phyloP scores from a whole-genome alignment of 2,113 vertebrate genomes.

The Coregonus clupeaformis region DNA sequence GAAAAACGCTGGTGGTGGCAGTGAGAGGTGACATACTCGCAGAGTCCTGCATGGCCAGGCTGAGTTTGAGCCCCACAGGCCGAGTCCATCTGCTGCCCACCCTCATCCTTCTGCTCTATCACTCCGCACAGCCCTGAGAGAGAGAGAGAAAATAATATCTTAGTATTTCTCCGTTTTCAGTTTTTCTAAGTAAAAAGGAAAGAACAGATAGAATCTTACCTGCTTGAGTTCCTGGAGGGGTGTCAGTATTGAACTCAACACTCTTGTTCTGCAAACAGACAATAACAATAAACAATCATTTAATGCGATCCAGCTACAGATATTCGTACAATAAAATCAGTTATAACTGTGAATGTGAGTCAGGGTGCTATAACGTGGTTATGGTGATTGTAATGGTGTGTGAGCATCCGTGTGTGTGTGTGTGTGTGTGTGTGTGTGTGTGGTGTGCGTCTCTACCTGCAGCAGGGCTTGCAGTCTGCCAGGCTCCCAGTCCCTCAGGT shows the following conservation, averaged over 20 bases:
- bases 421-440: too few relatives aligned
- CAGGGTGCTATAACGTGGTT: neutral
- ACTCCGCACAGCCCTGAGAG: constrained; percentile 82
- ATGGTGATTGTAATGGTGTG: constrained; percentile 3
- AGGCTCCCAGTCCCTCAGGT: constrained; percentile 86
- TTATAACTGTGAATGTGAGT: neutral
- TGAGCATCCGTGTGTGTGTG: constrained; percentile 2
- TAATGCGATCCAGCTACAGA: too few relatives aligned
- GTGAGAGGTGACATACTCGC: constrained; percentile 70
- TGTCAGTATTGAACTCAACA: constrained; percentile 83
- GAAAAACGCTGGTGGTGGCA: neutral
- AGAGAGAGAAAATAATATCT: neutral
- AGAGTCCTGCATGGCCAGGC: constrained; percentile 82
- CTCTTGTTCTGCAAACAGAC: constrained; percentile 68
- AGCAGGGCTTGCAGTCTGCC: constrained; percentile 80
- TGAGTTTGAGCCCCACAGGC: constrained; percentile 85
- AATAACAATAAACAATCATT: too few relatives aligned
- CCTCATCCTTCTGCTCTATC: constrained; percentile 87
- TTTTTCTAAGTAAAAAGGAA: too few relatives aligned
- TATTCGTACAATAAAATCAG: too few relatives aligned
- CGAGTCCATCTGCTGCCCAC: constrained; percentile 77
- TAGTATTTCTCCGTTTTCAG: too few relatives aligned
- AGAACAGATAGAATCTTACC: constrained; percentile 43
- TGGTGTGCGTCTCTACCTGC: constrained; percentile 65
- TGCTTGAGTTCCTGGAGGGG: constrained; percentile 80